Evolutionary conservation across 2,888 invertebrate genomes (phyloP).

Genomic region (Drosophila meridiana): DNA sequence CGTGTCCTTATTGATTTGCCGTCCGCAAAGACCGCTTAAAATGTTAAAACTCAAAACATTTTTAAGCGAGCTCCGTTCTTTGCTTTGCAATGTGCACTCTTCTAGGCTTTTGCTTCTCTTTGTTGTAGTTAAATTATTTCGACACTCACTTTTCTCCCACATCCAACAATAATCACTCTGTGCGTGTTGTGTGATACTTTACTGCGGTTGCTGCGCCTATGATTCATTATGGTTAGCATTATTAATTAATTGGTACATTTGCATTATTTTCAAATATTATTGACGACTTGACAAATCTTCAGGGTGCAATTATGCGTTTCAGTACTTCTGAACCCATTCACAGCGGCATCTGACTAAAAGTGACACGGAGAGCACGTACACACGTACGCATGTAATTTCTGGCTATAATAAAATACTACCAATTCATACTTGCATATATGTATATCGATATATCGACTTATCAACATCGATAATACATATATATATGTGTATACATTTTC

Average conservation of each 20-base stretch:
- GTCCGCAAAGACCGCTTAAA: conserved; percentile 68
- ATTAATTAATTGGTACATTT: not conserved
- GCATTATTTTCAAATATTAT: not conserved
- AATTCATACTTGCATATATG: not conserved
- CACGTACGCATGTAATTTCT: not conserved
- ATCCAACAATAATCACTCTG: conserved; percentile 29
- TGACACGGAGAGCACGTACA: not conserved
- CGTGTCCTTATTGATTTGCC: conserved; percentile 41
- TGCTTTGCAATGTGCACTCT: conserved; percentile 17
- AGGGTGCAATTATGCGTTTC: not conserved
- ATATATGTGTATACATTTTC: not conserved
- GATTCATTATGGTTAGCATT: not conserved
- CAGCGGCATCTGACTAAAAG: conserved; percentile 3
- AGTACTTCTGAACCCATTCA: not conserved
- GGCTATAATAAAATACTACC: not conserved
- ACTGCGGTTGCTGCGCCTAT: not conserved
- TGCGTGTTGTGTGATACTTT: conserved; percentile 3
- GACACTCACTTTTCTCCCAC: conserved; percentile 30
- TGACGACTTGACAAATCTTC: not conserved
- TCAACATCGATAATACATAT: conserved; percentile 21
- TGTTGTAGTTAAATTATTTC: conserved; percentile 22
- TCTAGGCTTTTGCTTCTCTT: conserved; percentile 37
- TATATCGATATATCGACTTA: conserved; percentile 23
- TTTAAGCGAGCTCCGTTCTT: conserved; percentile 13
- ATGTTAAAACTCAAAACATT: conserved; percentile 34